Conservation (phyloP, 2,888 invertebrate genomes). For the Lacanobia wlatinum region DNA sequence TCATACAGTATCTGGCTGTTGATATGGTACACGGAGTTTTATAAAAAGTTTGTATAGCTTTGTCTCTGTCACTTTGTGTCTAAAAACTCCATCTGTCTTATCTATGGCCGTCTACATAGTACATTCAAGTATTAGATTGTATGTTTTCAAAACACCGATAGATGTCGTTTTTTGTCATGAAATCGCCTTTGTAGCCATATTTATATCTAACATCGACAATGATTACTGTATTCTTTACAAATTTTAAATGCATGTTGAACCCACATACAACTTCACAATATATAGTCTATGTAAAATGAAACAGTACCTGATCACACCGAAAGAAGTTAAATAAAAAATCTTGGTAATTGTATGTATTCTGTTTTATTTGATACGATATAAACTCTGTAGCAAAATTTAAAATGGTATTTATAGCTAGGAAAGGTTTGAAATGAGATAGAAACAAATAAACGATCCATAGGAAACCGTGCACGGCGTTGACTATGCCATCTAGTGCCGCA, state of each 20-base stretch:
- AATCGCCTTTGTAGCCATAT: not conserved
- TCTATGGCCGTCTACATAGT: not conserved
- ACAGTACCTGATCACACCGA: not conserved
- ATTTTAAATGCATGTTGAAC: not conserved
- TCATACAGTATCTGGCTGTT: not conserved
- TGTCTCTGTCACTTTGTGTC: not conserved
- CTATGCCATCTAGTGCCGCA: too few relatives aligned
- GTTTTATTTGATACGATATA: conserved; percentile 65
- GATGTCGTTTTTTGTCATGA: conserved; percentile 19
- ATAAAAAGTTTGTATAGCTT: not conserved
- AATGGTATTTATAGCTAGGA: conserved; percentile 32
- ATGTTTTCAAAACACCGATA: conserved; percentile 32
- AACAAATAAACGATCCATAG: not conserved
- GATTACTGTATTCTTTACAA: not conserved
- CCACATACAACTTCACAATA: not conserved
- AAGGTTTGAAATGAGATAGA: conserved; percentile 1
- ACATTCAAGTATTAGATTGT: not conserved
- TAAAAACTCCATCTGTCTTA: not conserved
- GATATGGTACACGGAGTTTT: not conserved
- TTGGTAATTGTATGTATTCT: conserved; percentile 56
- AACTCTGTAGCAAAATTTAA: conserved; percentile 59
- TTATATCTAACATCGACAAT: not conserved
- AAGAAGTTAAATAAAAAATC: conserved; percentile 51
- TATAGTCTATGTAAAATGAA: conserved; percentile 5
- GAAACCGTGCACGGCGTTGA: too few relatives aligned